phyloP scores from a whole-genome alignment of 2,888 invertebrate species.

The Parnassius smintheus region DNA sequence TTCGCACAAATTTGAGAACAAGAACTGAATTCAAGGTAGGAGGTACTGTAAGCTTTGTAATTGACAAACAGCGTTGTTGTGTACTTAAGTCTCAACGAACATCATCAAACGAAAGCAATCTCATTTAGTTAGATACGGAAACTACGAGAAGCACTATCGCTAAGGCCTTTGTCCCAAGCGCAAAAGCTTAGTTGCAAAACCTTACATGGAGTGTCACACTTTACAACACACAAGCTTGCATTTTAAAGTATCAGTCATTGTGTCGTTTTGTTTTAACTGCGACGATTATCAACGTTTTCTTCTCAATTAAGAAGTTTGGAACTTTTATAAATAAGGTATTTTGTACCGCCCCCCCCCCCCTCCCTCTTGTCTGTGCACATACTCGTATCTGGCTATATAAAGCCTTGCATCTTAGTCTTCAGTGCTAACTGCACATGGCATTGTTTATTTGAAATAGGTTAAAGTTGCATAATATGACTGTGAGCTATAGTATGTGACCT shows the following conservation, averaged over 20 bases:
- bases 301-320: not conserved
- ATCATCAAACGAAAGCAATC: conserved; percentile 17
- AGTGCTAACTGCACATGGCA: too few relatives aligned
- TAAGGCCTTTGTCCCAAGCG: conserved; percentile 12
- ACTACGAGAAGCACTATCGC: conserved; percentile 10
- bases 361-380: too few relatives aligned
- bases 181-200: not conserved
- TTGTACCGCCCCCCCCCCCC: too few relatives aligned
- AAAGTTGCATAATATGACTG: too few relatives aligned
- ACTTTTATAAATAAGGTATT: not conserved
- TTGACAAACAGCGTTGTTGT: too few relatives aligned
- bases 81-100: not conserved
- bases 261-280: conserved; percentile 17
- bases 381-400: too few relatives aligned
- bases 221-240: conserved; percentile 11
- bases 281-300: conserved; percentile 4
- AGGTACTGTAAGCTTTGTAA: too few relatives aligned
- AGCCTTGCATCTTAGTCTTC: too few relatives aligned
- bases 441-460: too few relatives aligned
- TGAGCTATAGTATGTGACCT: too few relatives aligned
- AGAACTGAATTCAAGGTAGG: too few relatives aligned
- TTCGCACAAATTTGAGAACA: too few relatives aligned
- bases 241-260: conserved; percentile 6
- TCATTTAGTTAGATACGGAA: conserved; percentile 18
- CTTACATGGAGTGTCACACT: conserved; percentile 16